Evolutionary conservation across 2,888 invertebrate species (phyloP).

Genomic region (Leptura quadrifasciata): DNA sequence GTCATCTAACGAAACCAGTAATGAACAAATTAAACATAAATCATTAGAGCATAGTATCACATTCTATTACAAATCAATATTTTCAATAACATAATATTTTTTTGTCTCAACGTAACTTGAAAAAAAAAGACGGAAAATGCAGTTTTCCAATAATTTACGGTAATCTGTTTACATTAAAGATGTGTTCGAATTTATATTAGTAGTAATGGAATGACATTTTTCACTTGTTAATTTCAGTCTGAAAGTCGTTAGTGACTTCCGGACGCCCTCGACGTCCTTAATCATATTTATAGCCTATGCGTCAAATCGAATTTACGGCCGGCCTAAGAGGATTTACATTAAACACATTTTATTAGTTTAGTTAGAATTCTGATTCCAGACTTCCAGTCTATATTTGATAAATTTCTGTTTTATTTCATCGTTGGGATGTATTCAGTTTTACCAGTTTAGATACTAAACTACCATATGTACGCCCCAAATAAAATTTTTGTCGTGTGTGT

Average conservation of each 20-base stretch:
- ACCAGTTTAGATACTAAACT: not conserved
- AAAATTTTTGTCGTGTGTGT: too few relatives aligned
- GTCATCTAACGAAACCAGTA: too few relatives aligned
- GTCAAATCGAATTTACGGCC: constrained; percentile 63
- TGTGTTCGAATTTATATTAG: constrained; percentile 37
- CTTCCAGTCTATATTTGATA: constrained; percentile 40
- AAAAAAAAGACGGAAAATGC: constrained; percentile 7
- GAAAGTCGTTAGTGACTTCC: constrained; percentile 57
- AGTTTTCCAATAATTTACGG: constrained; percentile 18
- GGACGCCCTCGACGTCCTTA: constrained; percentile 55
- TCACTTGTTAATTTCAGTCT: constrained; percentile 45
- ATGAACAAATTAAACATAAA: too few relatives aligned
- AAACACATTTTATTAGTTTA: constrained; percentile 44
- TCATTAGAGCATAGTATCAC: too few relatives aligned
- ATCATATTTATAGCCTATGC: constrained; percentile 64
- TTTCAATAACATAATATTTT: not conserved
- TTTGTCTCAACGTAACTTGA: not conserved
- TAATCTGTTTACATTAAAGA: constrained; percentile 37
- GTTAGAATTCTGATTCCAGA: constrained; percentile 40
- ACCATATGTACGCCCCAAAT: too few relatives aligned
- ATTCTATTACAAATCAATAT: too few relatives aligned
- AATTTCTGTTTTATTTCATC: constrained; percentile 33
- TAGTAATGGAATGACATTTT: constrained; percentile 40
- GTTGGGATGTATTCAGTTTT: constrained; percentile 10
- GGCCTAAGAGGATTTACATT: constrained; percentile 44